Evolutionary conservation across 2,797 vertebrate genomes (phyloP).

Genomic region (Avahi laniger): DNA sequence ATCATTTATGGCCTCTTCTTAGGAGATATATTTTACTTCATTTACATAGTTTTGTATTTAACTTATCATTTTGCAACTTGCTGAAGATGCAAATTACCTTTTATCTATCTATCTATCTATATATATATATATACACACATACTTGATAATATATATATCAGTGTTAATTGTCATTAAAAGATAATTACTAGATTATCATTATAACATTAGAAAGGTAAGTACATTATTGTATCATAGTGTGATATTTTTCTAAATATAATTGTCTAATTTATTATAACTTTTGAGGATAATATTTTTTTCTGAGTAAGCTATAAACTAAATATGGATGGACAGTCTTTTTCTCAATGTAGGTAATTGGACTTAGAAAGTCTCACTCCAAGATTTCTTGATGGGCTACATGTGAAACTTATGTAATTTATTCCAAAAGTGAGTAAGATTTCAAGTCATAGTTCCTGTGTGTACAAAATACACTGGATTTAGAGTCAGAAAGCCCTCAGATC

Average conservation of each 20-base stretch:
- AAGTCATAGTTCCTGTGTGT: neutral
- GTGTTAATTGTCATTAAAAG: conserved; percentile 1
- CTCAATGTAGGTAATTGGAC: neutral
- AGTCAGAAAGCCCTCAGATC: neutral
- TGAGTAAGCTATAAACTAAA: neutral
- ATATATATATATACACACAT: neutral
- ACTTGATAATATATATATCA: neutral
- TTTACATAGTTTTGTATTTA: neutral
- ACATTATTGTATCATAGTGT: neutral
- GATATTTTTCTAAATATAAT: neutral
- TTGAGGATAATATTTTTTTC: neutral
- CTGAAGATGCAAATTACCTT: neutral
- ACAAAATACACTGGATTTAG: neutral
- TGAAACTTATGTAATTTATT: neutral
- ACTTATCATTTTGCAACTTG: conserved; percentile 6
- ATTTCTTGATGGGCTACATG: neutral
- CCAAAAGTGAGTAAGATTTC: neutral
- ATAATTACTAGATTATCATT: neutral
- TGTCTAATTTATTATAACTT: neutral
- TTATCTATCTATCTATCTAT: no score
- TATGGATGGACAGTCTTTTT: neutral
- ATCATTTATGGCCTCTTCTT: neutral
- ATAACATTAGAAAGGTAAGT: neutral
- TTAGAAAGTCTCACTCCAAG: neutral
- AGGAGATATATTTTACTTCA: neutral